Evolutionary conservation across 2,888 invertebrate genomes (phyloP).

Genomic region (Icerya purchasi): DNA sequence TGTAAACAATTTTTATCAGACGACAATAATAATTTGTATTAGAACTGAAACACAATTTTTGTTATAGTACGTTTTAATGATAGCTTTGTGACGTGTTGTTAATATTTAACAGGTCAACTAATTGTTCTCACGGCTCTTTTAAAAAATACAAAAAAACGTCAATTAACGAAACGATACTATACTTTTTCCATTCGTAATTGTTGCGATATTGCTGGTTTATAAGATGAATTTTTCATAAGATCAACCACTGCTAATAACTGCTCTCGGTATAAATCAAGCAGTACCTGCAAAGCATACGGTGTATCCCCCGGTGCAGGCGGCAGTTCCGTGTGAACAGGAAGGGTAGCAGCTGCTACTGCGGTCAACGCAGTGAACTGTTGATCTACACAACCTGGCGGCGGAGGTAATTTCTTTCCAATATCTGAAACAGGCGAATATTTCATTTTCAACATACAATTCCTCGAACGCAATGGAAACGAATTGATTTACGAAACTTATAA

Average conservation of each 20-base stretch:
- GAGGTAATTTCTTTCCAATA: conserved; percentile 49
- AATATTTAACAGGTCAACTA: too few relatives aligned
- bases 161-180: too few relatives aligned
- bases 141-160: too few relatives aligned
- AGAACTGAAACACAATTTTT: too few relatives aligned
- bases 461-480: too few relatives aligned
- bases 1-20: too few relatives aligned
- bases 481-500: too few relatives aligned
- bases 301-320: conserved; percentile 53
- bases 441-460: too few relatives aligned
- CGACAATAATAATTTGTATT: too few relatives aligned
- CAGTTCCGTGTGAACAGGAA: conserved; percentile 45
- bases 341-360: conserved; percentile 37
- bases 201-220: conserved; percentile 43
- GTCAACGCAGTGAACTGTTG: conserved; percentile 66
- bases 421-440: conserved; percentile 24
- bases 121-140: too few relatives aligned
- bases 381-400: conserved; percentile 79
- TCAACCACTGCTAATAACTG: conserved; percentile 69
- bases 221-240: conserved; percentile 59
- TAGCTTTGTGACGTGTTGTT: too few relatives aligned
- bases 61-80: too few relatives aligned
- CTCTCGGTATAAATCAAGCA: conserved; percentile 63
- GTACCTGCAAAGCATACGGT: conserved; percentile 66
- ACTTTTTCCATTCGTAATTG: conserved; percentile 66